phyloP scores from a whole-genome alignment of 2,113 vertebrate species.

The Salvator merianae region DNA sequence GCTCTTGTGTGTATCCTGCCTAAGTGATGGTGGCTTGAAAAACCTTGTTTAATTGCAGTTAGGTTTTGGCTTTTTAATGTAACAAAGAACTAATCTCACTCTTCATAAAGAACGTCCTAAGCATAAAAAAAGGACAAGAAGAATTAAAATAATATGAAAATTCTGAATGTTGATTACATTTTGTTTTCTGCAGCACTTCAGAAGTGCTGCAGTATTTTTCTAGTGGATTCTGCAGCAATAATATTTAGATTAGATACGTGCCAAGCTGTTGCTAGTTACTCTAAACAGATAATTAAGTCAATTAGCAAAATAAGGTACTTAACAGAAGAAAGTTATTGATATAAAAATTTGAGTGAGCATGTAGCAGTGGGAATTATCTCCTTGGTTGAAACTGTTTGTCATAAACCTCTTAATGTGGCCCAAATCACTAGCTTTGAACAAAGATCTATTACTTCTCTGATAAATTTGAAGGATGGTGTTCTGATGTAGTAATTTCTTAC shows the following conservation, averaged over 20 bases:
- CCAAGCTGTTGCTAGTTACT: conserved; percentile 36
- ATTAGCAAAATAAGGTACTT: conserved; percentile 27
- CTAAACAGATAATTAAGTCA: conserved; percentile 22
- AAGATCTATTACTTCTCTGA: background rate
- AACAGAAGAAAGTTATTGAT: conserved; percentile 31
- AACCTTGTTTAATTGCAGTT: background rate
- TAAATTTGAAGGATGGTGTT: background rate
- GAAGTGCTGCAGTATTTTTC: conserved; percentile 32
- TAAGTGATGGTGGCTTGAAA: background rate
- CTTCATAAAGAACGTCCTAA: background rate
- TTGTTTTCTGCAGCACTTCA: background rate
- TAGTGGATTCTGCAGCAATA: background rate
- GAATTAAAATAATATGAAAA: background rate
- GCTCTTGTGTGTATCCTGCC: too few relatives aligned
- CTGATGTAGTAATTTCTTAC: background rate
- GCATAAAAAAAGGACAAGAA: background rate
- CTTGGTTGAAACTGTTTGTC: conserved; percentile 11
- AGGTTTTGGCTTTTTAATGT: too few relatives aligned
- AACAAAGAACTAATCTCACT: background rate
- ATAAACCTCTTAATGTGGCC: conserved; percentile 17
- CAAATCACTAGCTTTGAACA: background rate
- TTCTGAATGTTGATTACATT: background rate
- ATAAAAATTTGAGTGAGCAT: background rate
- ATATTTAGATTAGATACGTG: conserved; percentile 12
- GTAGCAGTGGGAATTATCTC: conserved; percentile 14